A percentile compares a stretch with the other conserved stretches of the same genome.
Evolutionary conservation across 2,797 vertebrate genomes (phyloP).

Genomic region (Eulemur mongoz): DNA sequence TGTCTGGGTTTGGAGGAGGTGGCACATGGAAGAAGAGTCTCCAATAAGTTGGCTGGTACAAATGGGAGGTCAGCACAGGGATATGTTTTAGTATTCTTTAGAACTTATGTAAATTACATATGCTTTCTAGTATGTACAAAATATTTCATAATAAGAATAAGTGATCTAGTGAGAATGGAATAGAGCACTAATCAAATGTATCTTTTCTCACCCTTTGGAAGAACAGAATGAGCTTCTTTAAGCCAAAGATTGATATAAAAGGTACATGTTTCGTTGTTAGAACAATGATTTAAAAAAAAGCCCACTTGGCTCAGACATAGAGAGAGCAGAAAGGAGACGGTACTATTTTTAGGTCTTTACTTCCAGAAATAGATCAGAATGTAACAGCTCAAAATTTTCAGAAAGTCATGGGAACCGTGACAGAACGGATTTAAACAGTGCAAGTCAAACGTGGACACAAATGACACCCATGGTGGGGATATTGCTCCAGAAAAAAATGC

Average conservation of each 20-base stretch:
- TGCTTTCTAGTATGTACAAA: not conserved
- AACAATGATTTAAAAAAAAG: not conserved
- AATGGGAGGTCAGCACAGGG: not conserved
- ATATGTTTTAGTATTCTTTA: not conserved
- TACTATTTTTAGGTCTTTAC: not conserved
- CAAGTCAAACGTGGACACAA: not conserved
- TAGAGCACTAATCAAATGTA: not conserved
- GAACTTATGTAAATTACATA: not conserved
- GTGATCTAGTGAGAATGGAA: not conserved
- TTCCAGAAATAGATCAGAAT: not conserved
- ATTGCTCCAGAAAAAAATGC: not conserved
- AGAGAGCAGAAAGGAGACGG: not conserved
- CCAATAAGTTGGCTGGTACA: not conserved
- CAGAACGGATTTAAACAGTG: constrained; percentile 1
- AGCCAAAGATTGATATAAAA: not conserved
- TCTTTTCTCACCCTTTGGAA: not conserved
- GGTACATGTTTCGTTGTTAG: not conserved
- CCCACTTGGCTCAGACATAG: not conserved
- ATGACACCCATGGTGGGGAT: not conserved
- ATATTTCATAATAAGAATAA: not conserved
- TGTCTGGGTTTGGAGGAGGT: not conserved
- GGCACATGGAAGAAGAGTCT: not conserved
- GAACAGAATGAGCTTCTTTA: not conserved
- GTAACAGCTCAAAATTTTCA: not conserved
- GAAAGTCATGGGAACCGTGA: not conserved